Conservation (phyloP, 2,888 invertebrate genomes). For the Synanthedon formicaeformis region DNA sequence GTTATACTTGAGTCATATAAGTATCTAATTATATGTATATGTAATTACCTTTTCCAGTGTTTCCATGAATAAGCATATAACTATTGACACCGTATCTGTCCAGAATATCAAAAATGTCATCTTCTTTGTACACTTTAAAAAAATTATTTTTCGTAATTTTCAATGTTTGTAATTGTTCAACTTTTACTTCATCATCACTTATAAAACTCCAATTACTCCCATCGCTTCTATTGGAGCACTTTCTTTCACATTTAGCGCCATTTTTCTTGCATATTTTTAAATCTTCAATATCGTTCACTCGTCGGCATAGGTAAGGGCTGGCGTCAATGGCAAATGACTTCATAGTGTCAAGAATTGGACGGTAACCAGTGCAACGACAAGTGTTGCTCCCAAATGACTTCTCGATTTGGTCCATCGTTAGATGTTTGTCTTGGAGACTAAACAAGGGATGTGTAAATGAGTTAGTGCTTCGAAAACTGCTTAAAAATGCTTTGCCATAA, state of each 20-base stretch:
- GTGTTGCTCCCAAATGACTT: slow-evolving; percentile 82
- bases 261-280: slow-evolving; percentile 25
- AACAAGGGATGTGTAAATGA: slow-evolving; percentile 1
- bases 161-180: slow-evolving; percentile 28
- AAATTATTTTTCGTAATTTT: slow-evolving; percentile 59
- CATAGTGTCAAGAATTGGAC: slow-evolving; percentile 81
- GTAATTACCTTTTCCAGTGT: slow-evolving; percentile 76
- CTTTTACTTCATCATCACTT: slow-evolving; percentile 11
- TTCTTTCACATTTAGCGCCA: slow-evolving; percentile 26
- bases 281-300: slow-evolving; percentile 62
- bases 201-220: slow-evolving; percentile 39
- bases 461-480: too few species aligned
- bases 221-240: slow-evolving; percentile 28
- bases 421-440: slow-evolving; percentile 61
- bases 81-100: slow-evolving; percentile 42
- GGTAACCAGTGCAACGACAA: slow-evolving; percentile 84
- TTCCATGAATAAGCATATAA: slow-evolving; percentile 75
- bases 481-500: too few species aligned
- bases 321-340: slow-evolving; percentile 77
- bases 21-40: too few species aligned
- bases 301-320: slow-evolving; percentile 54
- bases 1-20: too few species aligned
- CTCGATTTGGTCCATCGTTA: slow-evolving; percentile 77
- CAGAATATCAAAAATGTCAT: slow-evolving; percentile 60
- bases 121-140: slow-evolving; percentile 53